These are phyloP conservation scores for Pachymerium ferrugineum DNA, from an alignment of 2,888 invertebrate genomes.

Conservation along the genomic window DNA sequence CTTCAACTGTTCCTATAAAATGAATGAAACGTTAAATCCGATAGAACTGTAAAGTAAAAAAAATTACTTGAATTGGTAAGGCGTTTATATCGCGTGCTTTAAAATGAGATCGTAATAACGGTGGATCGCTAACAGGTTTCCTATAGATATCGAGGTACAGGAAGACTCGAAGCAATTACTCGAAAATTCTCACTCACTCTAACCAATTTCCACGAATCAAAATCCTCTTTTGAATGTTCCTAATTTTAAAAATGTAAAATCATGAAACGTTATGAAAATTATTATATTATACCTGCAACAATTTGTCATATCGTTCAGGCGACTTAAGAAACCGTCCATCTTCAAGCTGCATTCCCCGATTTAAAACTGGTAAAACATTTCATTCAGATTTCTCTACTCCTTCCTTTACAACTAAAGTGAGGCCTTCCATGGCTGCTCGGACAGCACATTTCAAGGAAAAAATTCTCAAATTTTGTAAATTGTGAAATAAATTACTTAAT, in stretches of 20 bases:
- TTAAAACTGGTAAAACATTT: slow-evolving; percentile 91
- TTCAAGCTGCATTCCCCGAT: slow-evolving; percentile 96
- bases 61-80: slow-evolving; percentile 57
- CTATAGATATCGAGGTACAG: slow-evolving; percentile 68
- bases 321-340: slow-evolving; percentile 91
- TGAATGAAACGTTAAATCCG: too few species aligned
- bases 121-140: too few species aligned
- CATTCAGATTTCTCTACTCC: slow-evolving; percentile 97
- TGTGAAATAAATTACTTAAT: slow-evolving; percentile 39
- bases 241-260: slow-evolving; percentile 44
- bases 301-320: slow-evolving; percentile 79
- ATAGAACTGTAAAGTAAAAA: too few species aligned
- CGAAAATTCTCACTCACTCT: slow-evolving; percentile 88
- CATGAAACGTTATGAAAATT: background rate
- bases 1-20: slow-evolving; percentile 59
- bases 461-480: too few species aligned
- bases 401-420: slow-evolving; percentile 82
- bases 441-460: slow-evolving; percentile 71
- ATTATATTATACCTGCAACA: slow-evolving; percentile 61
- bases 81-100: slow-evolving; percentile 75
- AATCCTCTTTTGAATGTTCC: slow-evolving; percentile 71
- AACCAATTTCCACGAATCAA: slow-evolving; percentile 80
- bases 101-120: slow-evolving; percentile 85
- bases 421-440: slow-evolving; percentile 79
- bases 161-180: slow-evolving; percentile 85